Conservation (phyloP, 2,113 vertebrate species). For the Oreocharis arfaki region DNA sequence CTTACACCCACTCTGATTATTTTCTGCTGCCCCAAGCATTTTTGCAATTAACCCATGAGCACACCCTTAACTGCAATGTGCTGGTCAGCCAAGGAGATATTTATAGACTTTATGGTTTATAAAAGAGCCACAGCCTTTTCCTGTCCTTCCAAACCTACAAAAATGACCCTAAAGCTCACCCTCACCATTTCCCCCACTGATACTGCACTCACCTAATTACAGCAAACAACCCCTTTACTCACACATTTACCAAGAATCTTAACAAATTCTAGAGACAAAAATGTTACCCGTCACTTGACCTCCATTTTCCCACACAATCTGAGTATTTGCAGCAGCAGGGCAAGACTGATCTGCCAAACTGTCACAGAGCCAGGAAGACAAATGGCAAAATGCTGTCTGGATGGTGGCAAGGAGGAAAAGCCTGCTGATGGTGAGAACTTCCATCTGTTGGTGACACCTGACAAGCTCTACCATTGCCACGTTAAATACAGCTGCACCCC, state of each 20-base stretch:
- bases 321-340: background rate
- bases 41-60: conserved; percentile 4
- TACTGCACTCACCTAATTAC: background rate
- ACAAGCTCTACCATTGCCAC: background rate
- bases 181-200: background rate
- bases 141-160: background rate
- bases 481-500: background rate
- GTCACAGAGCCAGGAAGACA: background rate
- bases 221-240: background rate
- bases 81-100: background rate
- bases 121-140: background rate
- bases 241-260: background rate
- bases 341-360: background rate
- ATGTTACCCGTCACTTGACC: background rate
- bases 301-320: background rate
- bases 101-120: background rate
- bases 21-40: conserved; percentile 18
- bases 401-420: background rate
- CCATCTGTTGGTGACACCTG: background rate
- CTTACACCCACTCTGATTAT: background rate
- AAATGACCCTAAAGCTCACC: background rate
- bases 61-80: background rate
- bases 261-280: background rate
- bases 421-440: background rate
- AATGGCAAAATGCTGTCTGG: background rate